Evolutionary conservation across 2,113 vertebrate species (phyloP), one percentile per base, ranked within the genome.

Genomic region (Nibea coibor): DNA sequence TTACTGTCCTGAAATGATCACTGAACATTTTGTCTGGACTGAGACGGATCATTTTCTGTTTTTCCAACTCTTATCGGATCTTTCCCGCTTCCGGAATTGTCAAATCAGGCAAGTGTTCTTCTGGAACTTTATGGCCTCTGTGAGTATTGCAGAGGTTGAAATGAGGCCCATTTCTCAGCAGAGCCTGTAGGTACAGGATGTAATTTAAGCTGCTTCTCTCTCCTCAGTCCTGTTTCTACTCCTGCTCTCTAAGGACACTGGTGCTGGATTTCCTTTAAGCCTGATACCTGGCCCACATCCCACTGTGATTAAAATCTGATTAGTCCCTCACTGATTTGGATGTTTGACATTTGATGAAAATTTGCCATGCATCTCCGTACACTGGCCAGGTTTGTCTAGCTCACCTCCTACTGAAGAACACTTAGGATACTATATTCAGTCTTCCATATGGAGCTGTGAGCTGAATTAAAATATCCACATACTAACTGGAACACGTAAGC

Each of bases 191-290:
- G 28, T 51, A 47, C 63, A 62, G 71, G 57, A 75, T 69, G 72
- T 75, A 69, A 75, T 81, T 75, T 75, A 75, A 81, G 24, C 64
- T 68, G 12, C 51, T 47, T 35, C 68, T 54, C 61, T 50, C 45
- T 62, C 22, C 24, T 39, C 45, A 39, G 16, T 67, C 22, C 59
- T 24, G n/a, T 80, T 47, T 68, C 68, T 43, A 69, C 4, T 45
- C 72, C 24, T 67, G n/a, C 51, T 70, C 48, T 81, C 43, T 56
- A 17, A 75, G 48, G 24, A 53, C 51, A 35, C 19, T 57, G 35
- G 20, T 57, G 53, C 48, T 35, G 35, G 35, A 35, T 35, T 35
- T 39, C 48, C 53, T 45, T 71, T 58, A 57, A 39, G 5, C 39
- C 57, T 9, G 20, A 43, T 57, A 57, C 51, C 35, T 26, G 47